Evolutionary conservation across 2,797 vertebrate species (phyloP), one percentile per base, ranked within the genome.

Genomic region (Anableps anableps): DNA sequence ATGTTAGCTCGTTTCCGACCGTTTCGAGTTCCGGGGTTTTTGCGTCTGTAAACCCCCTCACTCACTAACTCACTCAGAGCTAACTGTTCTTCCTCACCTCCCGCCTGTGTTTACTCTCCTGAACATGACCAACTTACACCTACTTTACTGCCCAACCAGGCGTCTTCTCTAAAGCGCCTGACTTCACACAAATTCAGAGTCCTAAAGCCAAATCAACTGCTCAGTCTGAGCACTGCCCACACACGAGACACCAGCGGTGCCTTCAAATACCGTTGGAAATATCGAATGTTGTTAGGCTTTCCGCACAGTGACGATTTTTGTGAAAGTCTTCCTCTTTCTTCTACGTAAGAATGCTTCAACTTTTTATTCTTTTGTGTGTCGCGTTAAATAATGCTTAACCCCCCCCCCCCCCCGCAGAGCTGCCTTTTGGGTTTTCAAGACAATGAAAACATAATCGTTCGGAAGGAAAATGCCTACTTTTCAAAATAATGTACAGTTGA

Each of bases 21-120:
- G 80, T 16, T 68, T 76, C 79, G 75, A 94, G 90, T 94, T 95
- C 93, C 94, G 92, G 92, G 93, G 36, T 92, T 58, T 75, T 23
- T 47, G 80, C 45, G 80, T 71, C 72, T 79, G 87, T 64, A 64
- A 64, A 64, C 75, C 48, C 31, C 21, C 11, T 5, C 66, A 26
- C 66, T 13, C 36, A 13, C 66, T n/a, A 23, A 7, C 66, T 2
- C 14, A 29, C 58, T 60, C 58, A 0, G 58, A 14, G 29, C 58
- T 31, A 29, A 17, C 70, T 71, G 86, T 45, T 58, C 38, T 16
- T 77, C 76, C 91, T 92, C 89, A 85, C 75, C 77, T 78, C 87
- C 86, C 82, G 60, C 77, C 79, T 4, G 26, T n/a, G 64, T 72
- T 47, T 62, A 62, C 0, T 4, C 50, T 8, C 31, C 19, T 14